Conservation (phyloP, 2,888 invertebrate species). For the Rhaphigaster nebulosa region DNA sequence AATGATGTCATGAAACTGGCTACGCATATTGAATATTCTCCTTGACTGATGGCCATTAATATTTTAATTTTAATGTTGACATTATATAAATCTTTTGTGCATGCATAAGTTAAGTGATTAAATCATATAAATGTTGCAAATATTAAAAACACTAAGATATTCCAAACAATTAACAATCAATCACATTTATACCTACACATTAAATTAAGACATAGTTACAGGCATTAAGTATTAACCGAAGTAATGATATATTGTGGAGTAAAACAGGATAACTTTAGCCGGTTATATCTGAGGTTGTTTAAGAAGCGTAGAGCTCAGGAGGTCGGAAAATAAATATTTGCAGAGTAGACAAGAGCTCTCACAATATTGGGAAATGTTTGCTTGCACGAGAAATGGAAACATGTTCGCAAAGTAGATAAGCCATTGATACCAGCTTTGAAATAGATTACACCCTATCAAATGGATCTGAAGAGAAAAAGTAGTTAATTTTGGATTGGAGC, state of each 20-base stretch:
- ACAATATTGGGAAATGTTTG: not conserved
- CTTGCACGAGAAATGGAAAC: not conserved
- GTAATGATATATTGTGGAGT: not conserved
- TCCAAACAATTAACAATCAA: not conserved
- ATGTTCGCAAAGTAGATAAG: not conserved
- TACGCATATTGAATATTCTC: too few relatives aligned
- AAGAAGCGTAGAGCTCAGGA: not conserved
- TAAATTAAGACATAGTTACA: not conserved
- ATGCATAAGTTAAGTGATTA: too few relatives aligned
- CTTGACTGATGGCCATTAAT: too few relatives aligned
- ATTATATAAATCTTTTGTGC: too few relatives aligned
- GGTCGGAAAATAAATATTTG: slow-evolving; percentile 28
- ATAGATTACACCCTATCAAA: not conserved
- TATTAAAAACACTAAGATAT: too few relatives aligned
- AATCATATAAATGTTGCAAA: too few relatives aligned
- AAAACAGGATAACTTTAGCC: not conserved
- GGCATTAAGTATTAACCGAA: not conserved
- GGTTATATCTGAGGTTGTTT: slow-evolving; percentile 14
- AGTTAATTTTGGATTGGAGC: not conserved
- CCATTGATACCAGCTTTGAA: not conserved
- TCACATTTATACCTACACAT: not conserved
- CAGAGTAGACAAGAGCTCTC: not conserved
- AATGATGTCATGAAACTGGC: too few relatives aligned
- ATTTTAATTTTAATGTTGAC: too few relatives aligned
- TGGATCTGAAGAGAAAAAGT: not conserved